phyloP scores from a whole-genome alignment of 2,113 vertebrate genomes.

The Mesembrinibis cayennensis region DNA sequence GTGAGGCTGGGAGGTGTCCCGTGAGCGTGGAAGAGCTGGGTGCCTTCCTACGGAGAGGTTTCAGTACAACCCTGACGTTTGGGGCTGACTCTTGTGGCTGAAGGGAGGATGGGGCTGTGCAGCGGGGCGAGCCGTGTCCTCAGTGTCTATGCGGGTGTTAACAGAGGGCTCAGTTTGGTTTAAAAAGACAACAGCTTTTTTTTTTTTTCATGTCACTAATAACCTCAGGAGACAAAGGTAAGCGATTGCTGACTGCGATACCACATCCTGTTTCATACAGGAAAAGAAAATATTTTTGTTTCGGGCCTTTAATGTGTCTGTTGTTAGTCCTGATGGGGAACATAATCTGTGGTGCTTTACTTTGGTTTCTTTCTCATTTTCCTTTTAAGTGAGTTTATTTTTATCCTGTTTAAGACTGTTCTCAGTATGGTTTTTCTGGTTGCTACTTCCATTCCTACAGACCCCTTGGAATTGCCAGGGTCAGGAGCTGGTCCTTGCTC shows the following conservation, averaged over 20 bases:
- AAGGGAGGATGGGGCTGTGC: background rate
- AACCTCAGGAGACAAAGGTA: background rate
- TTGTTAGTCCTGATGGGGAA: background rate
- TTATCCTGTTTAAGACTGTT: background rate
- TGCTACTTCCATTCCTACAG: background rate
- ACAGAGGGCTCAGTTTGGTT: background rate
- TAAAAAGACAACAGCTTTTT: background rate
- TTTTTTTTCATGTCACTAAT: background rate
- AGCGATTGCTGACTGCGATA: background rate
- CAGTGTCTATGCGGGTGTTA: fast-evolving
- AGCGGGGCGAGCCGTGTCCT: fast-evolving
- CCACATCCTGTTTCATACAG: background rate
- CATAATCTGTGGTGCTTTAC: background rate
- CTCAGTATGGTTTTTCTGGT: background rate
- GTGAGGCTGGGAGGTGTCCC: background rate
- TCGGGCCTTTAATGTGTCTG: background rate
- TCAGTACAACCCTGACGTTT: fast-evolving
- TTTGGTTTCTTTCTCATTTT: background rate
- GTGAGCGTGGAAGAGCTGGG: background rate
- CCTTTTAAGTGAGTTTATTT: background rate
- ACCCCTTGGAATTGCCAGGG: background rate
- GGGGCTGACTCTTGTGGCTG: background rate
- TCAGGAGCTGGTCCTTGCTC: background rate
- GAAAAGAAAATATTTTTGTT: slow-evolving; percentile 1
- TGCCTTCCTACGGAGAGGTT: background rate